These are phyloP conservation scores for Drosophila multiciliata DNA, from an alignment of 2,888 invertebrate species.

Conservation along the genomic window DNA sequence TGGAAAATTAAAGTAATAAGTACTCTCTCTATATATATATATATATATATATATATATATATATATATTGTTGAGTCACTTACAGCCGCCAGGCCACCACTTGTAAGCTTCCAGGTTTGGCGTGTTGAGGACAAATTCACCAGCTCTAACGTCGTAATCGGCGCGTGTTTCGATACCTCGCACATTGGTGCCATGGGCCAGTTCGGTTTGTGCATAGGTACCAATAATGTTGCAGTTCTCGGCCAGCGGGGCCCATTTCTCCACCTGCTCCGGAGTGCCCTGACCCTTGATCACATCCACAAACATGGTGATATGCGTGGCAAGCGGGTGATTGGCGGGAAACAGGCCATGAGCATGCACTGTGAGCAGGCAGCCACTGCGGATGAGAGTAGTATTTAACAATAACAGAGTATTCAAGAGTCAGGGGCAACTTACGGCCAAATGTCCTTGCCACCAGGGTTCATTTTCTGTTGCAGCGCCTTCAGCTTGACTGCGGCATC, in stretches of 20 bases:
- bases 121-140: conserved; percentile 94
- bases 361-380: conserved; percentile 43
- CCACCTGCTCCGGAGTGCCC: conserved; percentile 93
- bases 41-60: background rate
- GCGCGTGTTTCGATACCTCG: conserved; percentile 95
- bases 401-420: background rate
- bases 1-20: background rate
- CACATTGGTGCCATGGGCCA: conserved; percentile 97
- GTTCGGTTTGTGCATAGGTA: conserved; percentile 97
- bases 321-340: conserved; percentile 83
- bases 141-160: conserved; percentile 91
- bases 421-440: conserved; percentile 87
- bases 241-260: conserved; percentile 92
- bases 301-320: conserved; percentile 96
- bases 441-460: conserved; percentile 89
- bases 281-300: conserved; percentile 94
- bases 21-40: too few species aligned
- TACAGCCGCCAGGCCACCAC: conserved; percentile 98
- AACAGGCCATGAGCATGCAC: conserved; percentile 55
- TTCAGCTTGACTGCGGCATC: conserved; percentile 87
- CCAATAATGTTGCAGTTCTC: conserved; percentile 93
- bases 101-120: conserved; percentile 95
- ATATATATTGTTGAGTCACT: conserved; percentile 83
- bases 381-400: background rate
- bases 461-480: conserved; percentile 89